Conservation (phyloP, 2,113 vertebrate genomes). For the Reinhardtius hippoglossoides region DNA sequence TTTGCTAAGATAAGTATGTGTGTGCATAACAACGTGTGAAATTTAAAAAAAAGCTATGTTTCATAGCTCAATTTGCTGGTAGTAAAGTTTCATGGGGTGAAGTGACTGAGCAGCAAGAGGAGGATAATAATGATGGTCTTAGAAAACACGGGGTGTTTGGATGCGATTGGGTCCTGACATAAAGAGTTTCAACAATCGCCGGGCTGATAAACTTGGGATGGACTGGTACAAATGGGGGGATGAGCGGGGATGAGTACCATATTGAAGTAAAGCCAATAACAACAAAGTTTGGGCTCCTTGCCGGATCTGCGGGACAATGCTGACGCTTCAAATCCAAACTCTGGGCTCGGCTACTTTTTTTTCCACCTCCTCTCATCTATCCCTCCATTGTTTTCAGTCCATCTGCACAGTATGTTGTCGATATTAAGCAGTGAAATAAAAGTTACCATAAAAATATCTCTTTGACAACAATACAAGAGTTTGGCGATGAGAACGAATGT, state of each 20-base stretch:
- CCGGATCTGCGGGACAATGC: neutral
- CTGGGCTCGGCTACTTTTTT: neutral
- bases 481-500: conserved; percentile 54
- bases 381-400: neutral
- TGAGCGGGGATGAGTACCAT: neutral
- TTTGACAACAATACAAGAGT: conserved; percentile 60
- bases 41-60: neutral
- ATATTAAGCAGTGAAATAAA: conserved; percentile 53
- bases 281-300: neutral
- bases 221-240: neutral
- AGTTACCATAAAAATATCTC: conserved; percentile 67
- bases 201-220: neutral
- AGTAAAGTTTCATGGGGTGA: conserved; percentile 37
- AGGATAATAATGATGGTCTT: neutral
- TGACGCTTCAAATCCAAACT: neutral
- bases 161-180: conserved; percentile 14
- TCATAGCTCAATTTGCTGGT: conserved; percentile 60
- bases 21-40: neutral
- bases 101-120: conserved; percentile 30
- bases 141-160: conserved; percentile 1
- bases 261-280: neutral
- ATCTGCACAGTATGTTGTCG: conserved; percentile 10
- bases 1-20: neutral
- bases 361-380: neutral
- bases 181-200: neutral